Conservation (phyloP, 2,797 vertebrate genomes). For the Danio tinwini region DNA sequence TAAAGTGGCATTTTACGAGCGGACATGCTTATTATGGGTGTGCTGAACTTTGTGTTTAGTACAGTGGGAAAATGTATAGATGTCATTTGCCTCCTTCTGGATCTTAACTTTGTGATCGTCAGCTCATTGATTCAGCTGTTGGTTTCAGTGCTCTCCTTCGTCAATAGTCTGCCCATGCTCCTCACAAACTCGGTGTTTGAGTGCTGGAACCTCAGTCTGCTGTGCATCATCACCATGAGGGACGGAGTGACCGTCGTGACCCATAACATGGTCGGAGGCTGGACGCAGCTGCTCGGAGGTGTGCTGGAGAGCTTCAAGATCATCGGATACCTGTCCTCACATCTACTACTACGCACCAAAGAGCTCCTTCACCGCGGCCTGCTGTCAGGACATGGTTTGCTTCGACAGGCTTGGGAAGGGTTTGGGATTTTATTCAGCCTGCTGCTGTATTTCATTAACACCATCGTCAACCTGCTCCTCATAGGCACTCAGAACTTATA, state of each 20-base stretch:
- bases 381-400: slow-evolving; percentile 77
- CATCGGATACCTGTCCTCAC: slow-evolving; percentile 86
- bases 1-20: neutral
- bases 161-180: slow-evolving; percentile 81
- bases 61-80: slow-evolving; percentile 75
- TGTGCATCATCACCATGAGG: slow-evolving; percentile 70
- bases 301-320: slow-evolving; percentile 89
- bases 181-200: slow-evolving; percentile 72
- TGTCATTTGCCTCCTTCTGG: slow-evolving; percentile 80
- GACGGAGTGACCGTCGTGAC: slow-evolving; percentile 73
- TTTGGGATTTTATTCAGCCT: slow-evolving; percentile 86
- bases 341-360: slow-evolving; percentile 82
- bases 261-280: slow-evolving; percentile 71
- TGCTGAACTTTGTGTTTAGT: slow-evolving; percentile 74
- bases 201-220: slow-evolving; percentile 76
- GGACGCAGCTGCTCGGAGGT: slow-evolving; percentile 78
- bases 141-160: slow-evolving; percentile 77
- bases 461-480: slow-evolving; percentile 88
- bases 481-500: slow-evolving; percentile 89
- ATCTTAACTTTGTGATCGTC: slow-evolving; percentile 89
- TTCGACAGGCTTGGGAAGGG: slow-evolving; percentile 82
- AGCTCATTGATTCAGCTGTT: slow-evolving; percentile 82
- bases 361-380: slow-evolving; percentile 86
- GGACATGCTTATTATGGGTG: slow-evolving; percentile 66
- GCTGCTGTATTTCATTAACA: slow-evolving; percentile 90